Base-by-base conservation (phyloP, 2,888 invertebrate genomes). In the Eretmocerus hayati region DNA sequence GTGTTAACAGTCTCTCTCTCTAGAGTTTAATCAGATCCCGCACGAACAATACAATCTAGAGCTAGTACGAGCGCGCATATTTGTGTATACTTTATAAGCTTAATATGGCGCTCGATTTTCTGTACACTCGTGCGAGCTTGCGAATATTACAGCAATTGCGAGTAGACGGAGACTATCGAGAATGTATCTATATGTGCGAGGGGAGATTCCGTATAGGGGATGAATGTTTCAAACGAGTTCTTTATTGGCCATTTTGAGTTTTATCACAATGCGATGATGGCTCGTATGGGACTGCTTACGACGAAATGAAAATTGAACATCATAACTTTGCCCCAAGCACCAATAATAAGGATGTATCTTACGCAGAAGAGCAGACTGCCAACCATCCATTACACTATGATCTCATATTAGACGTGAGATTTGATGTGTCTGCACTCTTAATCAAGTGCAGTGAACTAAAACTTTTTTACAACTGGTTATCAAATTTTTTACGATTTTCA, bases 201-300 rank as follows among this genome's bases (percentile, higher is more conserved):
- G n/a, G 39, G 32, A 32, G 39, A 30, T 13, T 38, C 33, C 46
- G n/a, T n/a, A 33, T 33, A 46, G 33, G 39, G 39, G 46, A n/a
- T 13, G 22, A 21, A 22, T 13, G 31, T 32, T 39, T 39, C 37
- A 23, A 23, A 16, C 18, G 18, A 33, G 21, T 39, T 32, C 18
- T 46, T 46, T 46, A 39, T 32, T 46, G 39, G 30, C 23, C 39
- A 31, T 39, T 45, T 22, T 16, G 38, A 26, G 6, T 13, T 38
- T 30, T 45, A 30, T 38, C 26, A 11, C 38, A 1, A 15, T 9
- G 21, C 22, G 44, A 45, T 45, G 38, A 45, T 31, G 38, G 30
- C 44, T 2, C 43, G 23, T 32, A 32, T 5, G 37, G 23, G 38
- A 15, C 31, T 31, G n/a, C 16, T 31, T 2, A 30, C 31, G 32